Percentiles rank a stretch among this genome's conserved stretches.
These are phyloP conservation scores for Drosophila anceps DNA, from an alignment of 2,888 invertebrate genomes.

Conservation along the genomic window DNA sequence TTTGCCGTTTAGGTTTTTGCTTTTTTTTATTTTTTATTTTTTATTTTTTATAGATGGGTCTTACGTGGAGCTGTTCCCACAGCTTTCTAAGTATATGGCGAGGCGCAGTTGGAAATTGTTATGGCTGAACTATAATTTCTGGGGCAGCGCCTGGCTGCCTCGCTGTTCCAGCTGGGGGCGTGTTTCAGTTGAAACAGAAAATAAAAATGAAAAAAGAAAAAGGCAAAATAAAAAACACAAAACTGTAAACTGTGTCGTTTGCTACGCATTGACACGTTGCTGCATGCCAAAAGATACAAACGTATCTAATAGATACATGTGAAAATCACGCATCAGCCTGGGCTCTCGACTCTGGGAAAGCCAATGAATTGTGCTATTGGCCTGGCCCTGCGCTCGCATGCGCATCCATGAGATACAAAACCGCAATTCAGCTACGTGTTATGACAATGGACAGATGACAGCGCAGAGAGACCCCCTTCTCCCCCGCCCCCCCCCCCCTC, in stretches of 20 bases:
- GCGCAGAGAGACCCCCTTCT: not conserved
- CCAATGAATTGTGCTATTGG: conserved; percentile 77
- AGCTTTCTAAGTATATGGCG: conserved; percentile 58
- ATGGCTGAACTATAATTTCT: conserved; percentile 61
- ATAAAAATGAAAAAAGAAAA: conserved; percentile 7
- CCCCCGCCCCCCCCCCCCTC: not conserved
- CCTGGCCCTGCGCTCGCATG: conserved; percentile 49
- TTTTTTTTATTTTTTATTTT: not conserved
- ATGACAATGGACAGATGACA: conserved; percentile 68
- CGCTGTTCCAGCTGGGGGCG: conserved; percentile 3
- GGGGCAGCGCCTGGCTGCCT: conserved; percentile 41
- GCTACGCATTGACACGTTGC: conserved; percentile 77
- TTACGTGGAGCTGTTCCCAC: conserved; percentile 44
- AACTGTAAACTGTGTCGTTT: conserved; percentile 77
- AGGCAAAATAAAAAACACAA: too few relatives aligned
- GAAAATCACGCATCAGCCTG: conserved; percentile 80
- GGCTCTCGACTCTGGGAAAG: conserved; percentile 68
- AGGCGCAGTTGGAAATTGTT: conserved; percentile 58
- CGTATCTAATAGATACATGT: conserved; percentile 82
- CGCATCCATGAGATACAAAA: conserved; percentile 70
- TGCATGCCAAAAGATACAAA: conserved; percentile 63
- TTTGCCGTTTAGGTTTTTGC: conserved; percentile 3
- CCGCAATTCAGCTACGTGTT: conserved; percentile 55
- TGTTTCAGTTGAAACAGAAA: not conserved
- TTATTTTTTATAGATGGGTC: not conserved